Evolutionary conservation across 2,797 vertebrate species (phyloP), one percentile per base, ranked within the genome.

Genomic region (Champsocephalus esox): DNA sequence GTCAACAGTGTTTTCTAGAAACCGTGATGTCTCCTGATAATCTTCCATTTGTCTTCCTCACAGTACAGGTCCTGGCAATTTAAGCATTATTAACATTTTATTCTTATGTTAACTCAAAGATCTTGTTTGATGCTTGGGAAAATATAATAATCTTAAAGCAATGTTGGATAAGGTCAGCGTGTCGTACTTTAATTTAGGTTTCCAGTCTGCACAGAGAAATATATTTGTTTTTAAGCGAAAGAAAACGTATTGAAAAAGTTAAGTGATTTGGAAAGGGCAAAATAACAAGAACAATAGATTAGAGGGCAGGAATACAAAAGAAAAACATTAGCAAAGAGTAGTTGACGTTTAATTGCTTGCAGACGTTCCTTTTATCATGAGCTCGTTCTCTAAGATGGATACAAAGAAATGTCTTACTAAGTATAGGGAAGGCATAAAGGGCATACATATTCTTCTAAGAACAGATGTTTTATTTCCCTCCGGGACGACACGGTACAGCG

Each of bases 371-470:
- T 49, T 67, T 66, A 14, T 34, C n/a, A 41, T 54, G 5, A 59
- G 28, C 24, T 38, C 55, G 16, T 52, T 73, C 17, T 67, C 12
- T 34, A 51, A 19, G n/a, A 67, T 44, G 13, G 24, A 81, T 63
- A 48, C 50, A 71, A 75, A 75, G 56, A 68, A 45, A 60, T 77
- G 67, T 83, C 52, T 78, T 62, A 71, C 34, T 73, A 79, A 49
- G 60, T 63, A 58, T 66, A 78, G 54, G 66, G 63, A 82, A 73
- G 62, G 82, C 56, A 84, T 61, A 49, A 70, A 86, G 64, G 79
- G 44, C 16, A 89, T 90, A 71, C 66, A 87, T 81, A 80, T 58
- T 73, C 34, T 44, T 67, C 82, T 34, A 61, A 77, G 62, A 79
- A 69, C 74, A 87, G 75, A 81, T 44, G 65, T 55, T 80, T 79